Percentiles rank a stretch among this genome's conserved stretches.
phyloP scores from a whole-genome alignment of 1,140 invertebrate species.

The Drosophila santomea region DNA sequence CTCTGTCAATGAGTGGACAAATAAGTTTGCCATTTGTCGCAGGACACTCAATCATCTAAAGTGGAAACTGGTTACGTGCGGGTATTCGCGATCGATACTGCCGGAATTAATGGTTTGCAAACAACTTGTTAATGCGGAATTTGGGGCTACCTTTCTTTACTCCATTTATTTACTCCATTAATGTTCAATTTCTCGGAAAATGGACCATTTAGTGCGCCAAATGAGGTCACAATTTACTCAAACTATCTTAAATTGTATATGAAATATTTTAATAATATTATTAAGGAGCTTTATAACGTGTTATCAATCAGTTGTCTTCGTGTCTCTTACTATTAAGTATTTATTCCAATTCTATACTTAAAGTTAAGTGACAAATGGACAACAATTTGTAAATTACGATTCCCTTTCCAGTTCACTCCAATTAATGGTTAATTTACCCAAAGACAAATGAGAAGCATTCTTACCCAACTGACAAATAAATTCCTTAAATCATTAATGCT shows the following conservation, averaged over 20 bases:
- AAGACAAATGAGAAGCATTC: not conserved
- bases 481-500: conserved; percentile 41
- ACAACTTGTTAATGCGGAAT: not conserved
- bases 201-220: not conserved
- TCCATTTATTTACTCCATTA: not conserved
- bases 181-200: not conserved
- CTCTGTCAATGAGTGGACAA: conserved; percentile 33
- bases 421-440: conserved; percentile 26
- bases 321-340: too few relatives aligned
- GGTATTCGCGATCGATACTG: too few relatives aligned
- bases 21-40: conserved; percentile 42
- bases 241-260: too few relatives aligned
- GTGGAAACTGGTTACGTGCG: conserved; percentile 1
- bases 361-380: not conserved
- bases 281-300: too few relatives aligned
- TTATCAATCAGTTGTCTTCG: too few relatives aligned
- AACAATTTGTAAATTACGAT: not conserved
- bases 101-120: not conserved
- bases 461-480: conserved; percentile 43
- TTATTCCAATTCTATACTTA: not conserved
- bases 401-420: not conserved
- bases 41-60: conserved; percentile 51
- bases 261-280: too few relatives aligned
- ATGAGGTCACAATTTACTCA: too few relatives aligned
- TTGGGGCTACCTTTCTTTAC: not conserved